Evolutionary conservation across 2,113 vertebrate genomes (phyloP), one percentile per base, ranked within the genome.

Genomic region (Heliornis fulica): DNA sequence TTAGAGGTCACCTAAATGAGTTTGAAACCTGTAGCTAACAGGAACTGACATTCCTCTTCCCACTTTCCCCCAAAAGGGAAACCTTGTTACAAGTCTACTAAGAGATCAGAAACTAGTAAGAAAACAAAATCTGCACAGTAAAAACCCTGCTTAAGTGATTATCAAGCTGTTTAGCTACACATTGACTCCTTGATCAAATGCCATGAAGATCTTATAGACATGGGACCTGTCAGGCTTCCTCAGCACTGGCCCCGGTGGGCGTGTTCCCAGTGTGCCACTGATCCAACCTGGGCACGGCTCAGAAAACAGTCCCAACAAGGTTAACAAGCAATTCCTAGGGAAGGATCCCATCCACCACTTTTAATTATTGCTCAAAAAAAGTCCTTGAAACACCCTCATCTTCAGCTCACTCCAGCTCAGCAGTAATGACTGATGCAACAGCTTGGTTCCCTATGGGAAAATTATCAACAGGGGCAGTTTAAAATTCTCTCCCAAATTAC

Each of bases 1-100:
- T 92, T 81, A 90, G 38, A 87, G 38, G 36, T 78, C 72, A 78
- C 31, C 22, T 87, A 86, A 93, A 68, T 64, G 16, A 93, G 38
- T 70, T 51, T 66, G 38, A 90, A 91, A 81, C 53, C 72, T 95
- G 74, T 43, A 89, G 65, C 69, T 89, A 95, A 89, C 65, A 93
- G 81, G 41, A 94, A 91, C 15, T 3, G 31, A 93, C 77, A 93
- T 9, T 78, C 13, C 7, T 70, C 15, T 89, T 72, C 17, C 40
- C 29, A 60, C 15, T 59, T 71, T 7, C 1, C 21, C 20, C 16
- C 11, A 63, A 57, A 89, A 87, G 17, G 5, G 7, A 89, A 83
- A 74, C 38, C 4, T 3, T 46, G 13, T 51, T 71, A 70, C 19
- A 84, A 91, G 23, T 63, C 51, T 68, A 38, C 45, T 83, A 45